Conservation (phyloP, 2,113 vertebrate genomes). For the Scolopax mira region DNA sequence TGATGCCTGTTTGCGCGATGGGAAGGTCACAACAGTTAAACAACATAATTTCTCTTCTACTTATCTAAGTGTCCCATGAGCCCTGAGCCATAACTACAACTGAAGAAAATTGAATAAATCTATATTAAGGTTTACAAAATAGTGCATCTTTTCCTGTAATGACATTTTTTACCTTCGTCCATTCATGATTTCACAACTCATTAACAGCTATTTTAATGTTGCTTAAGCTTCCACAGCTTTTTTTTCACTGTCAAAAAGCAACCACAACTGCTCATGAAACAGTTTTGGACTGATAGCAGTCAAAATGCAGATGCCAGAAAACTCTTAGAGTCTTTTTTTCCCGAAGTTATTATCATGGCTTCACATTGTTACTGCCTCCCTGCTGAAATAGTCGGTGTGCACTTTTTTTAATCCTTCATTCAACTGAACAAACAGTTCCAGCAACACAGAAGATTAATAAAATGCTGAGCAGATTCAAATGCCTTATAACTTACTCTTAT, state of each 20-base stretch:
- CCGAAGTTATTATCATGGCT: not conserved
- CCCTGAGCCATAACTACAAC: not conserved
- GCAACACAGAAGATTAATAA: not conserved
- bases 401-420: not conserved
- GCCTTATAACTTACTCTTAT: not conserved
- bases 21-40: not conserved
- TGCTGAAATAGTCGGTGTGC: not conserved
- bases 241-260: not conserved
- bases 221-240: not conserved
- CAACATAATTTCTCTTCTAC: not conserved
- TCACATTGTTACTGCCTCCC: not conserved
- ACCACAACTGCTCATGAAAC: not conserved
- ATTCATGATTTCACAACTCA: not conserved
- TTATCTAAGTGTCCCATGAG: not conserved
- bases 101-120: not conserved
- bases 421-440: constrained; percentile 1
- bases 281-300: not conserved
- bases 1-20: not conserved
- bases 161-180: not conserved
- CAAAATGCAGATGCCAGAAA: not conserved
- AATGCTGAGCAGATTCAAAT: not conserved
- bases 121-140: not conserved
- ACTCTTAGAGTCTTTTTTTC: not conserved
- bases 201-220: not conserved
- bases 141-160: not conserved